Conservation (phyloP, 53 echinoderm and acorn worm species). For the Stichopus horrens region DNA sequence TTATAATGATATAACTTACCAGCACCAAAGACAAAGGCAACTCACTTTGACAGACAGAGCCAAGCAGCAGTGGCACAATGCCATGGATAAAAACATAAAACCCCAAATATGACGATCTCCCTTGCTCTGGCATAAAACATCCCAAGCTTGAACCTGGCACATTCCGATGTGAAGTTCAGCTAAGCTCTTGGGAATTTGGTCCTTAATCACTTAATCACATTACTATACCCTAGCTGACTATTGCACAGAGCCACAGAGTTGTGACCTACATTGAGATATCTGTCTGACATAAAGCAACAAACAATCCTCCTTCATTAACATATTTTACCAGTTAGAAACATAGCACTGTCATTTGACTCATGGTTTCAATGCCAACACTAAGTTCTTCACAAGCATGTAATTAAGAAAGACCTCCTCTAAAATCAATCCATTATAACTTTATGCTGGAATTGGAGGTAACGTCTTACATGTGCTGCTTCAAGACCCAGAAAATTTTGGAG, state of each 20-base stretch:
- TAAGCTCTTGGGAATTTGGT: neutral
- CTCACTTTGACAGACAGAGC: no score
- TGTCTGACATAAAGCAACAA: neutral
- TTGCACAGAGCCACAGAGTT: neutral
- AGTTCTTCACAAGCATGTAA: no score
- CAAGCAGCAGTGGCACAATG: no score
- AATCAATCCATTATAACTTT: no score
- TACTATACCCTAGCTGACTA: neutral
- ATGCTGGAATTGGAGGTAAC: no score
- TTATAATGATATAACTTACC: no score
- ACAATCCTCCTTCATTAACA: neutral
- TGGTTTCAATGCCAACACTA: no score
- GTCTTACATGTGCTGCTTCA: no score
- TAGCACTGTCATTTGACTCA: no score
- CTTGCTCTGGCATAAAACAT: neutral
- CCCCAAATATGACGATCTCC: neutral
- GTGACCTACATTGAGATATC: neutral
- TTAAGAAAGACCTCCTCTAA: no score
- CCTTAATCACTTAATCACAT: neutral
- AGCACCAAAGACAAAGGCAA: no score
- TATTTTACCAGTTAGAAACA: neutral
- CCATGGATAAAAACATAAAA: neutral
- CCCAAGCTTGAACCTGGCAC: neutral
- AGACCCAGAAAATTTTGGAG: no score
- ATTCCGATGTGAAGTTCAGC: neutral